Base-by-base conservation (phyloP, 2,888 invertebrate species). In the Operophtera brumata region DNA sequence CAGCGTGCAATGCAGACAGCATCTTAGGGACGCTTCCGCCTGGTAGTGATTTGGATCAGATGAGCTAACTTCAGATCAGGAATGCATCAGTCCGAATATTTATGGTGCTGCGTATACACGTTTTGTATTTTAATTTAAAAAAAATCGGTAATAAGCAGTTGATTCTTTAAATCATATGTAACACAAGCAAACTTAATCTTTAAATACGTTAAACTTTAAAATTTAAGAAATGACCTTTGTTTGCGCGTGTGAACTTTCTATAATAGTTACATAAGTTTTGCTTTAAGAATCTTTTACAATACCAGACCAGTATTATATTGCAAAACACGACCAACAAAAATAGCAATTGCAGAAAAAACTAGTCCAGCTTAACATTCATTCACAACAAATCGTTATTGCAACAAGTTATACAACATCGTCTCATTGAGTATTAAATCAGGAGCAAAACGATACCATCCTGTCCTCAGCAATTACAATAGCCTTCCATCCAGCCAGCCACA, bases 391-490 rank as follows among this genome's bases (percentile, higher is more conserved):
- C 47, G 41, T 30, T 34, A 37, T 25, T 42, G 13, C 43, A 55
- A 48, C 56, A 10, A 57, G 56, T 57, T 57, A 51, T 14, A 44
- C 56, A 37, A 30, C 47, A 43, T 25, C 1, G 36, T 36, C 42
- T 37, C 48, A 54, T 35, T 48, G 32, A 46, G 50, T 10, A 36
- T 26, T 51, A 47, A 56, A 56, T 51, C 51, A 34, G 42, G 47
- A 40, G 47, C 47, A 56, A 56, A 56, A 47, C 43, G 48, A 45
- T 12, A 39, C 14, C 54, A 49, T 49, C 54, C 54, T 55, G 54
- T 46, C 46, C 9, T 13, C 2, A n/a, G 41, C 49, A 55, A 55
- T 55, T 50, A 55, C 54, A 55, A 54, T 50, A 46, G 13, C 39
- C 43, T 20, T 28, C 37, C 12, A 12, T 13, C 12, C 34, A 44